Evolutionary conservation across 2,888 invertebrate genomes (phyloP), one percentile per base, ranked within the genome.

Genomic region (Scaeva pyrastri): DNA sequence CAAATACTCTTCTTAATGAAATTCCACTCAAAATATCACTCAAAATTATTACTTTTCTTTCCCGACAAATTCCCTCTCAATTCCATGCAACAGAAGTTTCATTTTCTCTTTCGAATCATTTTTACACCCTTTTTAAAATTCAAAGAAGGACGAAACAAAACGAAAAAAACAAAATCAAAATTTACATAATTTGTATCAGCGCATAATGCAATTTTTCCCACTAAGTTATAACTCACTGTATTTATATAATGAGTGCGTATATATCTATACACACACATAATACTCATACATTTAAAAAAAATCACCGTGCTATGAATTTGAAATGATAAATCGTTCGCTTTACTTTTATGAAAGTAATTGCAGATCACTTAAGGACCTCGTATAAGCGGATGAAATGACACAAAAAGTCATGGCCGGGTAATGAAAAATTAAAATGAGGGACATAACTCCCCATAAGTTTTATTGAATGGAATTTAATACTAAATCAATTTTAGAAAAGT

Each of bases 261-360:
- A 7, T 26, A 23, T 12, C 5, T 23, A 52, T 14, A 4, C 8
- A 31, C 43, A n/a, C 14, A n/a, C 8, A 62, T 36, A 62, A 62
- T n/a, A n/a, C n/a, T n/a, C n/a, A n/a, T 31, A 31, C 31, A 31
- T 31, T 31, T 31, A 31, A n/a, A n/a, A n/a, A n/a, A n/a, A n/a
- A 26, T 45, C 62, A 64, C 45, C 41, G 5, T 64, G 62, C 12
- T n/a, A 64, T 64, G 62, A 64, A 64, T 64, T 64, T 64, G 16
- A 64, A 55, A 52, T 45, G 62, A 64, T 45, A 26, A 45, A 64
- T 64, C 45, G 26, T 16, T 41, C 2, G 60, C 41, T 64, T 26
- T 45, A 23, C 16, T 16, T 31, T 5, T n/a, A 43, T 43, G 62
- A 26, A 64, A 64, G 62, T 64, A 64, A 64, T 64, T 64, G 62